A percentile compares a stretch with the other conserved stretches of the same genome.
These are phyloP conservation scores for Allobates femoralis DNA, from an alignment of 2,797 vertebrate species.

Conservation along the genomic window DNA sequence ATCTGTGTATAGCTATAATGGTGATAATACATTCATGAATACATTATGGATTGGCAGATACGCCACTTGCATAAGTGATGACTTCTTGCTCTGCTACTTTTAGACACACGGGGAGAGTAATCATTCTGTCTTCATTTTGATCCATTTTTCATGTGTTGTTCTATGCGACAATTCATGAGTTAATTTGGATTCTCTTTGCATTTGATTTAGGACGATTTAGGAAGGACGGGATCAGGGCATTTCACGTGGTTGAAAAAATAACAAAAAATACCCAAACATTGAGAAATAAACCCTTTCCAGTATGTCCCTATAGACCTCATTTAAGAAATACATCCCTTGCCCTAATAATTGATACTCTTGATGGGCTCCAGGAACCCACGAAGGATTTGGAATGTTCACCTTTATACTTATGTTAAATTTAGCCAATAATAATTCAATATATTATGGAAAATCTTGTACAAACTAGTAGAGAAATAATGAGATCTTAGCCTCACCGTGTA, in stretches of 20 bases:
- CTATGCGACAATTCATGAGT: neutral
- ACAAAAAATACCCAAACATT: neutral
- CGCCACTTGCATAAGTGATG: neutral
- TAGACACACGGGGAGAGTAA: neutral
- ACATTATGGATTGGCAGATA: constrained; percentile 12
- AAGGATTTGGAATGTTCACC: too few relatives aligned
- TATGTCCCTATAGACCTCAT: neutral
- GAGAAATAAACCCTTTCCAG: neutral
- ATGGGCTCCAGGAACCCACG: too few relatives aligned
- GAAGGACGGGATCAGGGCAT: neutral
- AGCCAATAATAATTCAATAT: too few relatives aligned
- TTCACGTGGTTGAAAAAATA: neutral
- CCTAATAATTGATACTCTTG: too few relatives aligned
- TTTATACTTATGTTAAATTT: too few relatives aligned
- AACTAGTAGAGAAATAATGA: too few relatives aligned
- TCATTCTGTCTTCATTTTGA: neutral
- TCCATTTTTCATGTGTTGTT: neutral
- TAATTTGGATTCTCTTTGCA: neutral
- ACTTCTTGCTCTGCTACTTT: neutral
- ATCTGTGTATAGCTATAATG: neutral
- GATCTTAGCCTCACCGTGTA: too few relatives aligned
- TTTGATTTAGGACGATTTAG: neutral
- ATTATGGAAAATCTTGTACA: too few relatives aligned
- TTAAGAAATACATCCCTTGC: too few relatives aligned
- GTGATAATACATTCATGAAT: constrained; percentile 19